A percentile compares a stretch with the other conserved stretches of the same genome.
These are phyloP conservation scores for Seriola rivoliana DNA, from an alignment of 2,113 vertebrate species.

Conservation along the genomic window DNA sequence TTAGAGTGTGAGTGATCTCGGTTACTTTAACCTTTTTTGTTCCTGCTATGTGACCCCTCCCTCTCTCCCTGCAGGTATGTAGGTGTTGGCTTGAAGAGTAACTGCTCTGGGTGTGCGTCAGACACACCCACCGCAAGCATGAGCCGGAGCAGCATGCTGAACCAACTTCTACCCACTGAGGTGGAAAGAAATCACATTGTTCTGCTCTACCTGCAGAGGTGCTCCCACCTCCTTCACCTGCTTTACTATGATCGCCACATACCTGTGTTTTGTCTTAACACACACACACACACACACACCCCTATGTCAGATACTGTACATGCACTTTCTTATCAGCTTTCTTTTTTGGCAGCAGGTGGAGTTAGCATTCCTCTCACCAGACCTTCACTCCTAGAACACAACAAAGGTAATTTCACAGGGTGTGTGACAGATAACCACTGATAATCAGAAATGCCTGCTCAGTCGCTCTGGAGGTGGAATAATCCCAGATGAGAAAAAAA, in stretches of 20 bases:
- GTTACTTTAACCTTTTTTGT: neutral
- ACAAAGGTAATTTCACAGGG: conserved; percentile 34
- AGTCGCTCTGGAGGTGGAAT: neutral
- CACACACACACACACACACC: too few species aligned
- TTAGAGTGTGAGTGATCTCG: neutral
- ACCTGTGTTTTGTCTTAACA: neutral
- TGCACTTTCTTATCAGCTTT: conserved; percentile 15
- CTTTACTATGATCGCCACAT: neutral
- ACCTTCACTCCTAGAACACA: conserved; percentile 51
- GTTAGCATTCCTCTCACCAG: conserved; percentile 44
- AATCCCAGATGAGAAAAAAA: neutral
- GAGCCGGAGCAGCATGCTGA: conserved; percentile 57
- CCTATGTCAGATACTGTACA: neutral
- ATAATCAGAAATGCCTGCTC: neutral
- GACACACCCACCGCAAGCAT: conserved; percentile 79
- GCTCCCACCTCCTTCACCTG: neutral
- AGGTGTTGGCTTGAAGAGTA: conserved; percentile 58
- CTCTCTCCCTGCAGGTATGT: conserved; percentile 56
- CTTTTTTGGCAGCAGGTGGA: conserved; percentile 5
- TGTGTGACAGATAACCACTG: conserved; percentile 49
- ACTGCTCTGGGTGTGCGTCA: conserved; percentile 62
- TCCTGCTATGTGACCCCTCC: neutral
- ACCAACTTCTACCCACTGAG: neutral
- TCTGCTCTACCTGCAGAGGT: neutral
- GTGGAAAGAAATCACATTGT: conserved; percentile 26